A percentile compares a stretch with the other conserved stretches of the same genome.
Conservation (phyloP, 1,140 invertebrate genomes). For the Vanessa atalanta region DNA sequence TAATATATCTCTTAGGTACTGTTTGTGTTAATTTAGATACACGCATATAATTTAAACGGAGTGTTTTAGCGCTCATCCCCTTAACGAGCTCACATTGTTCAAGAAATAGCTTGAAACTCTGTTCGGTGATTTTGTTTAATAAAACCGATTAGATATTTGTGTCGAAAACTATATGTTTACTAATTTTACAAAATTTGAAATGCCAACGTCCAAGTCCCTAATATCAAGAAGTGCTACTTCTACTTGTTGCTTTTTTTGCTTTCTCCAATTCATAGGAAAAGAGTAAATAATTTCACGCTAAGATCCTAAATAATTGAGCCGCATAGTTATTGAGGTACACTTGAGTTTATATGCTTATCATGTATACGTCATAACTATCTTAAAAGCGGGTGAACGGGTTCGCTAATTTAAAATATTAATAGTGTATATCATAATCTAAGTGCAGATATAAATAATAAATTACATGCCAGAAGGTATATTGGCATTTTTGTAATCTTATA, state of each 20-base stretch:
- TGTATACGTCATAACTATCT: background rate
- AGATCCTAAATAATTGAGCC: too few relatives aligned
- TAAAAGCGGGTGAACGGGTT: background rate
- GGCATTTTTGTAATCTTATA: background rate
- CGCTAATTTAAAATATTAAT: too few relatives aligned
- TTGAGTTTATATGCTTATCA: too few relatives aligned
- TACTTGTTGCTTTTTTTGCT: too few relatives aligned
- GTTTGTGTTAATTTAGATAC: conserved; percentile 43
- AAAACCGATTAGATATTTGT: conserved; percentile 58
- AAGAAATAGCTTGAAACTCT: conserved; percentile 67
- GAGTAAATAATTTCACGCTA: too few relatives aligned
- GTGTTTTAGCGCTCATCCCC: conserved; percentile 66
- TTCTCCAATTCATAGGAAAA: too few relatives aligned
- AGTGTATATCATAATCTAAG: background rate
- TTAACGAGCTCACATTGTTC: conserved; percentile 65
- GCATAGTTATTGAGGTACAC: too few relatives aligned
- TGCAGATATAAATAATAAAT: too few relatives aligned
- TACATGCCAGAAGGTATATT: background rate
- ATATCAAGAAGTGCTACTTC: too few relatives aligned
- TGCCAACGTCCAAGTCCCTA: too few relatives aligned
- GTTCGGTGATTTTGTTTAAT: conserved; percentile 59
- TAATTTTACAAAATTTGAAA: too few relatives aligned
- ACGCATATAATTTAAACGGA: conserved; percentile 60
- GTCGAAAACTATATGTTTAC: background rate
- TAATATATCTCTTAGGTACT: background rate